Percentiles rank a stretch among this genome's conserved stretches.
phyloP scores from a whole-genome alignment of 2,888 invertebrate genomes.

The Galerucella nymphaeae region DNA sequence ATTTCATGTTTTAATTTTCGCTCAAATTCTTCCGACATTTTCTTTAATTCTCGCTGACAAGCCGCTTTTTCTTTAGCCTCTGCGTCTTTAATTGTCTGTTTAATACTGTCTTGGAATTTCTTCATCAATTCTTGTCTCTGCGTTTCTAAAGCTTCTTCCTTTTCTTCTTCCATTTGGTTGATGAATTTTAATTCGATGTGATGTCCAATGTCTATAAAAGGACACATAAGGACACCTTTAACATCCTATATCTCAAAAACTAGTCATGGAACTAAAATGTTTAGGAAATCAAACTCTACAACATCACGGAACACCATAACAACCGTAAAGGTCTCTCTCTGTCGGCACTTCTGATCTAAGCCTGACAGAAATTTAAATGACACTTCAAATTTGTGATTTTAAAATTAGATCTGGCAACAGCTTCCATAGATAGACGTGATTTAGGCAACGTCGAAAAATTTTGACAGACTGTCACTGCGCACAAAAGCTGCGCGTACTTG shows the following conservation, averaged over 20 bases:
- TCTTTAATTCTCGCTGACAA: constrained; percentile 46
- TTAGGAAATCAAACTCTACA: no score
- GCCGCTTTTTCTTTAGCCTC: constrained; percentile 47
- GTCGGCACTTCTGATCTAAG: no score
- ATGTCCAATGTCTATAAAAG: constrained; percentile 57
- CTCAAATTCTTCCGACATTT: constrained; percentile 39
- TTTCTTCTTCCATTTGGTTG: constrained; percentile 56
- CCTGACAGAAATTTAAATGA: no score
- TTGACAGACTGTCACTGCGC: no score
- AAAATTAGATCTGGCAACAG: no score
- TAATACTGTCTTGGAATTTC: constrained; percentile 45
- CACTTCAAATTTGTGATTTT: no score
- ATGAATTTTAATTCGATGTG: constrained; percentile 57
- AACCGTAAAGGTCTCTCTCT: no score
- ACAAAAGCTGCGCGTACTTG: no score
- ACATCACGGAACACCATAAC: no score
- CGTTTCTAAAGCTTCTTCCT: constrained; percentile 54
- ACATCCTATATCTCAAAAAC: neutral
- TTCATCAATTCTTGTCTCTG: constrained; percentile 50
- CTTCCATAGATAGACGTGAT: no score
- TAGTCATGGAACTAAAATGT: no score
- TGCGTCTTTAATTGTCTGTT: constrained; percentile 48
- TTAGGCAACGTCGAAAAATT: no score
- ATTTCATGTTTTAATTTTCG: constrained; percentile 39
- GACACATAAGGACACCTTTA: neutral